These are phyloP conservation scores for Xenopus tropicalis DNA, from an alignment of 2,113 vertebrate genomes.

Conservation along the genomic window DNA sequence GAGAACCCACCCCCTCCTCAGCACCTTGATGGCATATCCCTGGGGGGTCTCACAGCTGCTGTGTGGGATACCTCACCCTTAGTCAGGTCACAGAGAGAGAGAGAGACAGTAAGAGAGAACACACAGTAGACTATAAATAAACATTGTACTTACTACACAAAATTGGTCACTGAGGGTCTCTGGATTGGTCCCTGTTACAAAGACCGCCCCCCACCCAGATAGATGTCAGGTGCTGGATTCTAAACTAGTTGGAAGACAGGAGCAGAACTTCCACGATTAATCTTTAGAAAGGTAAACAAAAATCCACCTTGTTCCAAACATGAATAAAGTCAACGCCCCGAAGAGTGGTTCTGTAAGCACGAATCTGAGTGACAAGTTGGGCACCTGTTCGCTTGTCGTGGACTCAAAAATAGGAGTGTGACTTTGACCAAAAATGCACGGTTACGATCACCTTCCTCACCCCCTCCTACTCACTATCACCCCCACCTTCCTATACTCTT, in stretches of 20 bases:
- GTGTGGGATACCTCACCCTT: neutral
- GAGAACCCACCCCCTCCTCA: neutral
- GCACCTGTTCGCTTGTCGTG: conserved; percentile 67
- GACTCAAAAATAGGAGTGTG: conserved; percentile 51
- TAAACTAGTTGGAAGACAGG: conserved; percentile 15
- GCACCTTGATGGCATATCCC: neutral
- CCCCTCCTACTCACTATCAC: conserved; percentile 21
- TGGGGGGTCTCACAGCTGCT: conserved; percentile 8
- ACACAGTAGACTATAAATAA: neutral
- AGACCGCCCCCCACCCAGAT: neutral
- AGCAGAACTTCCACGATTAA: conserved; percentile 12
- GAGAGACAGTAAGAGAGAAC: too few species aligned
- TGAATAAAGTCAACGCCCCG: conserved; percentile 50
- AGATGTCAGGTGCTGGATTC: neutral
- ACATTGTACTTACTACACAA: conserved; percentile 19
- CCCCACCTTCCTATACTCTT: neutral
- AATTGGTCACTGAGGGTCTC: conserved; percentile 7
- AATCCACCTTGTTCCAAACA: conserved; percentile 50
- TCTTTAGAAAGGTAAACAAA: conserved; percentile 39
- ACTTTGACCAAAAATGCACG: conserved; percentile 49
- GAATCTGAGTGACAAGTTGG: conserved; percentile 62
- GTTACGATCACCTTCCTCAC: conserved; percentile 17
- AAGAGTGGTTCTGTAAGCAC: conserved; percentile 31
- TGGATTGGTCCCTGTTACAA: neutral
- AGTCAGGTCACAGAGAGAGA: neutral